A percentile compares a stretch with the other conserved stretches of the same genome.
Conservation (phyloP, 2,888 invertebrate species). For the Sinhomidia bicolor region DNA sequence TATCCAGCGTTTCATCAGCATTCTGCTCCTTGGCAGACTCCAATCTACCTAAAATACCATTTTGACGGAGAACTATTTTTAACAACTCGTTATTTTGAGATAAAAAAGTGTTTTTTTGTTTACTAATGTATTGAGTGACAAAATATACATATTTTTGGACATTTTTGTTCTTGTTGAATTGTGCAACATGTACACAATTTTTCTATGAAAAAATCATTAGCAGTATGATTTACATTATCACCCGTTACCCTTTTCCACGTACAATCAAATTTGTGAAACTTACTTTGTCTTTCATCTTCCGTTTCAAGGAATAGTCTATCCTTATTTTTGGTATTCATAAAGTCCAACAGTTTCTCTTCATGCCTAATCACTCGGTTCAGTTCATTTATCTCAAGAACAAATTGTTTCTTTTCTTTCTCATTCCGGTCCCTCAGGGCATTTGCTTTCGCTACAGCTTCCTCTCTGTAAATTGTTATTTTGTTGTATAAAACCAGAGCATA, state of each 20-base stretch:
- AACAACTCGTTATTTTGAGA: too few species aligned
- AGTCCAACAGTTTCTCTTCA: slow-evolving; percentile 78
- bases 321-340: slow-evolving; percentile 78
- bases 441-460: slow-evolving; percentile 78
- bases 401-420: slow-evolving; percentile 78
- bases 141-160: too few species aligned
- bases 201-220: too few species aligned
- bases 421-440: slow-evolving; percentile 77
- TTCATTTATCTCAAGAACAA: slow-evolving; percentile 78
- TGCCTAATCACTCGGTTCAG: slow-evolving; percentile 78
- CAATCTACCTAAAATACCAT: slow-evolving; percentile 78
- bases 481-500: too few species aligned
- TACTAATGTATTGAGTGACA: too few species aligned
- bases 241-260: too few species aligned
- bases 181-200: too few species aligned
- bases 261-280: too few species aligned
- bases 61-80: too few species aligned
- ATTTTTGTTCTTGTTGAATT: too few species aligned
- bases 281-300: slow-evolving; percentile 78
- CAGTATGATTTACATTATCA: too few species aligned
- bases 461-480: slow-evolving; percentile 71
- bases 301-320: slow-evolving; percentile 79
- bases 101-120: too few species aligned
- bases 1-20: slow-evolving; percentile 76
- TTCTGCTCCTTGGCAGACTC: slow-evolving; percentile 79